These are phyloP conservation scores for Chrysogorgia sp. DNA, from an alignment of 92 coral and sea anemone species.

Conservation along the genomic window DNA sequence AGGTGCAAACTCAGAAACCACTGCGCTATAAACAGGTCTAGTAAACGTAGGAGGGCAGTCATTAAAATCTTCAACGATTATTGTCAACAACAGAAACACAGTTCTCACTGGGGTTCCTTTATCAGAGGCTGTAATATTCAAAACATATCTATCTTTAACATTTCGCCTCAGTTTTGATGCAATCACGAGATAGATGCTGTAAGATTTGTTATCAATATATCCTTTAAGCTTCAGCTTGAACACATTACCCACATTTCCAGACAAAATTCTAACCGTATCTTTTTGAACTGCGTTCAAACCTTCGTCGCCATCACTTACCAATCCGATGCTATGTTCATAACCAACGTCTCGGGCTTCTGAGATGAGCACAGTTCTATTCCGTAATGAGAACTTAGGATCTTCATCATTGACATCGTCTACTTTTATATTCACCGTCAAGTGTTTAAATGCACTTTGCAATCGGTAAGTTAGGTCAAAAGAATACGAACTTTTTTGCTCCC, in stretches of 20 bases:
- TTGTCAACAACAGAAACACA: constrained; percentile 65
- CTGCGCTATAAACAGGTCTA: constrained; percentile 59
- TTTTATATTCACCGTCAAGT: constrained; percentile 46
- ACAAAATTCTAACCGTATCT: constrained; percentile 67
- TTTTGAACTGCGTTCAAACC: constrained; percentile 77
- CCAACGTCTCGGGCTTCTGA: constrained; percentile 60
- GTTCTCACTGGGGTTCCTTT: constrained; percentile 73
- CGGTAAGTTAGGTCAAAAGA: constrained; percentile 32
- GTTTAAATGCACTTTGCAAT: neutral
- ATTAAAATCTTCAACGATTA: constrained; percentile 79
- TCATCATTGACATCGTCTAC: constrained; percentile 91
- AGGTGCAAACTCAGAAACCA: constrained; percentile 60
- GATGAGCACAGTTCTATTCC: constrained; percentile 45
- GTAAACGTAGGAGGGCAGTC: constrained; percentile 76
- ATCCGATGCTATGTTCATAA: constrained; percentile 26
- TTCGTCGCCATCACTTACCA: constrained; percentile 72
- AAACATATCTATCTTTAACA: constrained; percentile 59
- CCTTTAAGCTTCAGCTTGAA: constrained; percentile 57
- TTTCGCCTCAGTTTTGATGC: constrained; percentile 80
- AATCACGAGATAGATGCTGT: constrained; percentile 61
- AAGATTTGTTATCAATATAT: constrained; percentile 38
- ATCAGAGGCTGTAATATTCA: constrained; percentile 89
- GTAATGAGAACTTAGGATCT: constrained; percentile 64
- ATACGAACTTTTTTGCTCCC: constrained; percentile 63
- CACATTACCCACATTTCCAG: constrained; percentile 74